A percentile compares a stretch with the other conserved stretches of the same genome.
Conservation (phyloP, 2,797 vertebrate species). For the Melopsittacus undulatus region DNA sequence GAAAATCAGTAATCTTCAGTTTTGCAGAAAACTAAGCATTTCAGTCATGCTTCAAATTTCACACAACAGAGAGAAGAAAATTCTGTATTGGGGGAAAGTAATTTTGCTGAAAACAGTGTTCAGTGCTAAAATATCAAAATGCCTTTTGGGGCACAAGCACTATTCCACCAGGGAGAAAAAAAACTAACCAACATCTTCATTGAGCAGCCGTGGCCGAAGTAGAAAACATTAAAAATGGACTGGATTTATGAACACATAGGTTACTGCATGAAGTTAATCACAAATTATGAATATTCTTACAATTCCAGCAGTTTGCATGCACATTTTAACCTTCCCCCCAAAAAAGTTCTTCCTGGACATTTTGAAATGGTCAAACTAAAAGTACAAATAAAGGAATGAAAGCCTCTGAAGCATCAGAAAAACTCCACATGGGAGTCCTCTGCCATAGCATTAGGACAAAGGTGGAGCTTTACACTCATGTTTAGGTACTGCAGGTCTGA, state of each 20-base stretch:
- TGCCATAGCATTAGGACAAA: background rate
- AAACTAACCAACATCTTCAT: background rate
- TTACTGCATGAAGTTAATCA: background rate
- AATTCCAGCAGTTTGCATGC: background rate
- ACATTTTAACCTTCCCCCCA: background rate
- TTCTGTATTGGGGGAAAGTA: background rate
- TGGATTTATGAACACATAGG: background rate
- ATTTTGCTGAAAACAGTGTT: background rate
- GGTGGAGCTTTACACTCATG: background rate
- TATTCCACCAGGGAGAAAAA: background rate
- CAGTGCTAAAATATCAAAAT: background rate
- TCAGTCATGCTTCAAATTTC: background rate
- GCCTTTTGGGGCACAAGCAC: background rate
- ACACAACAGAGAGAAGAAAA: background rate
- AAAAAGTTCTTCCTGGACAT: background rate
- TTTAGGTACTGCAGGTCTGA: background rate
- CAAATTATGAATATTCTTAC: background rate
- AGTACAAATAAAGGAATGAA: background rate
- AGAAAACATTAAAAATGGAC: background rate
- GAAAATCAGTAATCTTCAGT: background rate
- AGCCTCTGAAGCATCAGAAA: background rate
- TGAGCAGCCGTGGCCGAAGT: background rate
- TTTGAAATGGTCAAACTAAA: background rate
- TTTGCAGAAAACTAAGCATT: background rate
- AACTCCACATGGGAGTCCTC: background rate